Evolutionary conservation across 2,113 vertebrate genomes (phyloP).

Genomic region (Chauna torquata): DNA sequence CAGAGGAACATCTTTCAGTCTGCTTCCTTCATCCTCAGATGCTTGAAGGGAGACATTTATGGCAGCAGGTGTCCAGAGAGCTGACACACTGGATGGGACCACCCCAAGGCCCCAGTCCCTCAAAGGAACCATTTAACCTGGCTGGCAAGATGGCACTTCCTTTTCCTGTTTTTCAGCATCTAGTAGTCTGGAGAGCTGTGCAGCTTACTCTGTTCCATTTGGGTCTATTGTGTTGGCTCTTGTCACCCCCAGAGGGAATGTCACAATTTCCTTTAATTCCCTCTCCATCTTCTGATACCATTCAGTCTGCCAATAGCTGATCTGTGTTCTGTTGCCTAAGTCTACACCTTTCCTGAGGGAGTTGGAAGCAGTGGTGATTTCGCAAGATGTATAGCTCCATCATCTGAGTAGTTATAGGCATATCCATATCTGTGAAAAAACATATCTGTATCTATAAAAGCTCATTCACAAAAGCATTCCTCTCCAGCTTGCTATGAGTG

Average conservation of each 20-base stretch:
- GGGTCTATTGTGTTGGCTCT: neutral
- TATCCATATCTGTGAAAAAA: neutral
- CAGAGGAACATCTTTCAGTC: neutral
- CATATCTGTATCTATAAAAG: neutral
- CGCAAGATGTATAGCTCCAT: neutral
- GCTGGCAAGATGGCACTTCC: neutral
- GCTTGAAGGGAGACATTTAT: neutral
- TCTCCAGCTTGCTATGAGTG: neutral
- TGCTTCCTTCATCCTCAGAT: neutral
- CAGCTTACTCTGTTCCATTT: neutral
- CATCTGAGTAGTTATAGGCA: neutral
- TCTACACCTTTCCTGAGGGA: neutral
- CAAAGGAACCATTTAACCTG: neutral
- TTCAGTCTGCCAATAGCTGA: neutral
- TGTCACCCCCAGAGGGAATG: neutral
- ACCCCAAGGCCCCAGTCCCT: neutral
- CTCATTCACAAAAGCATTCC: neutral
- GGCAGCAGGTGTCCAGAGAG: neutral
- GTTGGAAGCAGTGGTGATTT: neutral
- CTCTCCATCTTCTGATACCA: neutral
- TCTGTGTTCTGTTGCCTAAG: neutral
- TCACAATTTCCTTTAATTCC: neutral
- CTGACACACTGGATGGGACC: neutral
- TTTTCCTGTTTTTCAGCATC: neutral
- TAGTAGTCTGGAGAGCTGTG: neutral